Conservation (phyloP, 2,888 invertebrate genomes). For the Ligdia adustata region DNA sequence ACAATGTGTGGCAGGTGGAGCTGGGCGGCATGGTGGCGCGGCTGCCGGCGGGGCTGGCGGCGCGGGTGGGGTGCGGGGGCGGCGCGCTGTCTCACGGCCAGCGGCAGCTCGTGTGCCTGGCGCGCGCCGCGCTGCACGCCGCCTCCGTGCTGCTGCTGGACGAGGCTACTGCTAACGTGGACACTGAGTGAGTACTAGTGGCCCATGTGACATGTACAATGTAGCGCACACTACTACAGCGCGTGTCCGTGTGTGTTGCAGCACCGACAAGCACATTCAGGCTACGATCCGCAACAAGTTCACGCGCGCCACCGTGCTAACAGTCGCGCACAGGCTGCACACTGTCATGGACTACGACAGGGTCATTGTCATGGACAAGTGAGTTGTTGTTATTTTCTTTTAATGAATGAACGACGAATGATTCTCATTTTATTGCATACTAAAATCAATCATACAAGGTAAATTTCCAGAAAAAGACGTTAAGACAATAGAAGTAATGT, state of each 20-base stretch:
- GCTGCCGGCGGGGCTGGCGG: conserved; percentile 82
- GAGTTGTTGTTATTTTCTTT: too few relatives aligned
- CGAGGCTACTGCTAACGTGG: conserved; percentile 96
- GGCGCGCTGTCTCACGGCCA: conserved; percentile 88
- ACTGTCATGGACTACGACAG: conserved; percentile 94
- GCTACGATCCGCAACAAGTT: conserved; percentile 89
- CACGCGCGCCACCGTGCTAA: conserved; percentile 88
- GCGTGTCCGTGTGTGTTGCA: too few relatives aligned
- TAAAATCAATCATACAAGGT: too few relatives aligned
- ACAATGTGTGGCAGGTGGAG: conserved; percentile 86
- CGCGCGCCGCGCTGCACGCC: conserved; percentile 88
- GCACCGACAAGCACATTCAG: conserved; percentile 91
- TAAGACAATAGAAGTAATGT: too few relatives aligned
- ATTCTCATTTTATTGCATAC: too few relatives aligned
- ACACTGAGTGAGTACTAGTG: conserved; percentile 86
- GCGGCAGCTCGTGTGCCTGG: conserved; percentile 88
- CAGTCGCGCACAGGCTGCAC: conserved; percentile 92
- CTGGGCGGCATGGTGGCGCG: conserved; percentile 84
- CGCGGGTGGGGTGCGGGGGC: conserved; percentile 86
- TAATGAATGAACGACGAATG: too few relatives aligned
- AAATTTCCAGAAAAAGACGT: too few relatives aligned
- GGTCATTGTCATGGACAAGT: conserved; percentile 92
- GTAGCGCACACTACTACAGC: background rate
- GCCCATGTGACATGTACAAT: background rate
- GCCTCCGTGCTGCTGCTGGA: conserved; percentile 88